A percentile compares a stretch with the other conserved stretches of the same genome.
phyloP scores from a whole-genome alignment of 2,797 vertebrate species.

The Paramormyrops hopkinsi region DNA sequence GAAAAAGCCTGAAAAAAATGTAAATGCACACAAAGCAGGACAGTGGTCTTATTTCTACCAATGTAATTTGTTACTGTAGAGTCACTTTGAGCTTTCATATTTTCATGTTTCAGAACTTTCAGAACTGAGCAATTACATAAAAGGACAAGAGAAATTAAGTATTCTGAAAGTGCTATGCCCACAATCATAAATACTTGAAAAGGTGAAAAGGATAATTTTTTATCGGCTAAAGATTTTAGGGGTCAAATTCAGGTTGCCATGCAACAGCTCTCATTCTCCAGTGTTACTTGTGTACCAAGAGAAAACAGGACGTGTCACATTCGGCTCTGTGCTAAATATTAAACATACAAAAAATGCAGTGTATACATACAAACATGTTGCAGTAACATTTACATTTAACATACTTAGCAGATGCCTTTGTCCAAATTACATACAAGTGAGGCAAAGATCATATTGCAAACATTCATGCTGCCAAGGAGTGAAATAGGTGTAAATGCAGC shows the following conservation, averaged over 20 bases:
- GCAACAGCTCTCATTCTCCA: slow-evolving; percentile 19
- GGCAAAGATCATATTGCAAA: neutral
- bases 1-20: neutral
- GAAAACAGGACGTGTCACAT: neutral
- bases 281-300: slow-evolving; percentile 12
- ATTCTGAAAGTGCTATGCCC: slow-evolving; percentile 9
- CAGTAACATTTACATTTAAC: neutral
- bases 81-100: neutral
- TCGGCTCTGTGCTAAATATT: slow-evolving; percentile 1
- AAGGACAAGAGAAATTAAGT: slow-evolving; percentile 3
- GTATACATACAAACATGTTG: neutral
- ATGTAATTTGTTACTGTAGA: neutral
- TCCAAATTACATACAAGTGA: neutral
- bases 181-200: neutral
- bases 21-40: slow-evolving; percentile 4
- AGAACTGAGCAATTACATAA: neutral
- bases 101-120: neutral
- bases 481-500: neutral
- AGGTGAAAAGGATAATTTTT: slow-evolving; percentile 20
- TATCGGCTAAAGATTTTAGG: slow-evolving; percentile 15
- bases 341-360: neutral
- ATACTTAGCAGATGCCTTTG: neutral
- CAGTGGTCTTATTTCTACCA: neutral
- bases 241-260: slow-evolving; percentile 22
- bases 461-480: neutral